Evolutionary conservation across 2,888 invertebrate genomes (phyloP).

Genomic region (Drosophila subquinaria): DNA sequence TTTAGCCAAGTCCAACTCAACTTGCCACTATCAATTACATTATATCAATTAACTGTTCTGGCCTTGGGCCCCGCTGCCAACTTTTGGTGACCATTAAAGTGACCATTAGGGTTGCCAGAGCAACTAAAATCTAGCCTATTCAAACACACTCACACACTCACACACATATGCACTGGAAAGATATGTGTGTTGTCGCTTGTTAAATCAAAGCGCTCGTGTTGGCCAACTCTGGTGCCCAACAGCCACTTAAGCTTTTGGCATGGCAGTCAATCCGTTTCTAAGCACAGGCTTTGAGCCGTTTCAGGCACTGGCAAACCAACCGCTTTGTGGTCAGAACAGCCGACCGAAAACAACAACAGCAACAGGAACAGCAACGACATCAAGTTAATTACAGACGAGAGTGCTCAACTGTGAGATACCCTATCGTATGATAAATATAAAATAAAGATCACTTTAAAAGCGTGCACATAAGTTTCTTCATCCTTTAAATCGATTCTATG

Average conservation of each 20-base stretch:
- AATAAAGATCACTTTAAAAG: too few relatives aligned
- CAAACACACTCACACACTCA: constrained; percentile 12
- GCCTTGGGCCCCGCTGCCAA: constrained; percentile 38
- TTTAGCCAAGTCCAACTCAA: constrained; percentile 25
- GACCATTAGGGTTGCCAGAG: constrained; percentile 52
- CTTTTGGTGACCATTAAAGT: constrained; percentile 58
- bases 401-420: background rate
- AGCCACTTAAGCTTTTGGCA: constrained; percentile 80
- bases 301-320: constrained; percentile 37
- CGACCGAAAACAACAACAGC: constrained; percentile 31
- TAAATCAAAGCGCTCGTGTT: constrained; percentile 61
- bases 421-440: too few relatives aligned
- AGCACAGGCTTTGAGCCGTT: constrained; percentile 49
- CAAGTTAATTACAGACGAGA: background rate
- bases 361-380: constrained; percentile 1
- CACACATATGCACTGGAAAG: constrained; percentile 3
- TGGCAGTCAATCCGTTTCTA: constrained; percentile 78
- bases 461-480: too few relatives aligned
- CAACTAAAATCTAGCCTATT: constrained; percentile 53
- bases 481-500: too few relatives aligned
- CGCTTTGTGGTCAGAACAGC: constrained; percentile 65
- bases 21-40: constrained; percentile 65
- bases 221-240: constrained; percentile 49
- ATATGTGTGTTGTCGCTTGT: constrained; percentile 48
- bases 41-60: constrained; percentile 69